Percentiles rank a stretch among this genome's conserved stretches.
Evolutionary conservation across 2,113 vertebrate genomes (phyloP).

Genomic region (Protobothrops mucrosquamatus): DNA sequence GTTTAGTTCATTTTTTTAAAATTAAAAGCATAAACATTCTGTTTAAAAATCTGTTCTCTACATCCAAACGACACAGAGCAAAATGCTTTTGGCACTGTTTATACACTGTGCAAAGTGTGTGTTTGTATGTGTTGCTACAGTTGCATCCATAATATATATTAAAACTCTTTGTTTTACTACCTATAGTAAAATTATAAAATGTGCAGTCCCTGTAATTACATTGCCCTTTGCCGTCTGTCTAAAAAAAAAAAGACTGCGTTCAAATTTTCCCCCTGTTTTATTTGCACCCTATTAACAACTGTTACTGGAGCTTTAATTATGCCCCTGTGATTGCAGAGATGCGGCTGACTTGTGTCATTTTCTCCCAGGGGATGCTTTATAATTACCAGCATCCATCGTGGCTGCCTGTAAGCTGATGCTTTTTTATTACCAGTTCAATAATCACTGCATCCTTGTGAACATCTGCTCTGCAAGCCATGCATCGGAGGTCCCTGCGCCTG

Average conservation of each 20-base stretch:
- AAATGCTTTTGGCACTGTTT: constrained; percentile 64
- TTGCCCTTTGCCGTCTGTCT: constrained; percentile 75
- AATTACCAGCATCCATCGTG: constrained; percentile 99
- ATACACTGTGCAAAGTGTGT: constrained; percentile 24
- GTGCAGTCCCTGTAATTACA: constrained; percentile 73
- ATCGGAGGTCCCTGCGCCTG: constrained; percentile 86
- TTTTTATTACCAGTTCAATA: constrained; percentile 93
- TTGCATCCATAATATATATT: constrained; percentile 57
- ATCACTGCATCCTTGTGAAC: constrained; percentile 90
- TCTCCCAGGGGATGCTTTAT: constrained; percentile 93
- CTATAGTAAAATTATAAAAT: constrained; percentile 71
- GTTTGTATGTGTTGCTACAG: constrained; percentile 32
- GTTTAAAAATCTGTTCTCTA: constrained; percentile 73
- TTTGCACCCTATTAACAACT: constrained; percentile 98
- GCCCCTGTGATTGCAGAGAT: constrained; percentile 90
- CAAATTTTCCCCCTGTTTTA: constrained; percentile 86
- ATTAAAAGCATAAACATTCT: constrained; percentile 74
- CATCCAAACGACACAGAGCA: constrained; percentile 63
- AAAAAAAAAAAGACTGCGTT: constrained; percentile 74
- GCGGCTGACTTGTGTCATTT: constrained; percentile 94
- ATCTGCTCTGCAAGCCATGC: constrained; percentile 92
- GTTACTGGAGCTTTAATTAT: constrained; percentile 98
- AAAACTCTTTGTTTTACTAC: constrained; percentile 70
- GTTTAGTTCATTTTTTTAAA: constrained; percentile 65
- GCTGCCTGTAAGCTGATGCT: constrained; percentile 84